Conservation (phyloP, 2,888 invertebrate genomes). For the Cheilosia urbana region DNA sequence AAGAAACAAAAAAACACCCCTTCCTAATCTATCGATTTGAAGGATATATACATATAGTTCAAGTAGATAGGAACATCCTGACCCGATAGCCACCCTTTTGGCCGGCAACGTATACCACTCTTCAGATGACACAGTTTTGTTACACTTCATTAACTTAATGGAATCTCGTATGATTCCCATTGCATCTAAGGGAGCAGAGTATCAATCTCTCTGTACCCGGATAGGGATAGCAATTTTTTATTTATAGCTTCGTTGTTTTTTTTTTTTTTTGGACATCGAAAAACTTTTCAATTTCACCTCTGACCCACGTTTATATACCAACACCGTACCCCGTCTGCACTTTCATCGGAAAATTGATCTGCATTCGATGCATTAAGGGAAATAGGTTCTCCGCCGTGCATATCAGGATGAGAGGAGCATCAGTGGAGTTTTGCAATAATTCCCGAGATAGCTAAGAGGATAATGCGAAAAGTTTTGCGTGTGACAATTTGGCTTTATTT, state of each 20-base stretch:
- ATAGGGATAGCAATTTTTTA: constrained; percentile 22
- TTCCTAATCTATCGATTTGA: constrained; percentile 36
- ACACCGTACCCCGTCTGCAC: constrained; percentile 22
- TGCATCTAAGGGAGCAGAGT: constrained; percentile 36
- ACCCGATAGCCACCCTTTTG: constrained; percentile 19
- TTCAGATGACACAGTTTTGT: constrained; percentile 69
- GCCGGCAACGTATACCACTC: constrained; percentile 36
- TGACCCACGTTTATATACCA: background rate
- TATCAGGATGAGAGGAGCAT: background rate
- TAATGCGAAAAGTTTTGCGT: constrained; percentile 72
- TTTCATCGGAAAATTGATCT: constrained; percentile 67
- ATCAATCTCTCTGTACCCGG: constrained; percentile 17
- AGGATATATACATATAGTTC: background rate
- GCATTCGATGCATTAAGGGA: constrained; percentile 72
- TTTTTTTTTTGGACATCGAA: constrained; percentile 61
- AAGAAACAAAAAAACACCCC: background rate
- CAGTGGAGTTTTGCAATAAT: constrained; percentile 38
- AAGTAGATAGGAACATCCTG: constrained; percentile 39
- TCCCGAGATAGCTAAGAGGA: constrained; percentile 49
- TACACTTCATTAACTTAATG: constrained; percentile 75
- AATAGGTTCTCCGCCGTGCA: constrained; percentile 38
- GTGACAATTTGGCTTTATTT: constrained; percentile 64
- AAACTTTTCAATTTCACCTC: constrained; percentile 72
- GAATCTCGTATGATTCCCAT: constrained; percentile 68
- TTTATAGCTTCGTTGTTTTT: background rate